Percentiles rank a stretch among this genome's conserved stretches.
Conservation (phyloP, 2,797 vertebrate genomes). For the Acanthopagrus latus region DNA sequence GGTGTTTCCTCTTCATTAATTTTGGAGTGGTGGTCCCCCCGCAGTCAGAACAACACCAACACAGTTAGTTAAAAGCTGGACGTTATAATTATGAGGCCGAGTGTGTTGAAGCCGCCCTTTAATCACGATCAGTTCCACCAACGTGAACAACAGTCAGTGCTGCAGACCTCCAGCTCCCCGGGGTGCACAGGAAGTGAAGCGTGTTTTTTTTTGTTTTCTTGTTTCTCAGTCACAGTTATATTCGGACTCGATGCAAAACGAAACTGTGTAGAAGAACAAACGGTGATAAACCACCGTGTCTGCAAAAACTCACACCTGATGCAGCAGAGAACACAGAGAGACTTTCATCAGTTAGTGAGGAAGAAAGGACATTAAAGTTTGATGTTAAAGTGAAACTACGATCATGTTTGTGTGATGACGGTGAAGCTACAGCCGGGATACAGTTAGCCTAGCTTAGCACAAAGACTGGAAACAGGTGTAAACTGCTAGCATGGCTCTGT, state of each 20-base stretch:
- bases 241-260: constrained; percentile 44
- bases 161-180: not conserved
- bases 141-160: too few relatives aligned
- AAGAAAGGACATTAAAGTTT: not conserved
- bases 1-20: too few relatives aligned
- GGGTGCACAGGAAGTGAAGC: constrained; percentile 40
- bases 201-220: constrained; percentile 30
- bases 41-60: too few relatives aligned
- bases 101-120: too few relatives aligned
- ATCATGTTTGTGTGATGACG: not conserved
- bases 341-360: too few relatives aligned
- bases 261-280: not conserved
- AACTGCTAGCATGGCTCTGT: too few relatives aligned
- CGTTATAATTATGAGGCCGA: too few relatives aligned
- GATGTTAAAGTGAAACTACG: too few relatives aligned
- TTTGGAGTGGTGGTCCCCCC: too few relatives aligned
- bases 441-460: constrained; percentile 1
- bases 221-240: constrained; percentile 43
- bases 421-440: not conserved
- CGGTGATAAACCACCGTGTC: constrained; percentile 1
- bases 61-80: too few relatives aligned
- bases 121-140: too few relatives aligned
- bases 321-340: not conserved
- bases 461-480: not conserved
- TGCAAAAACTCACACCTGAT: not conserved